Evolutionary conservation across 2,888 invertebrate species (phyloP).

Genomic region (Bellardia bayeri): DNA sequence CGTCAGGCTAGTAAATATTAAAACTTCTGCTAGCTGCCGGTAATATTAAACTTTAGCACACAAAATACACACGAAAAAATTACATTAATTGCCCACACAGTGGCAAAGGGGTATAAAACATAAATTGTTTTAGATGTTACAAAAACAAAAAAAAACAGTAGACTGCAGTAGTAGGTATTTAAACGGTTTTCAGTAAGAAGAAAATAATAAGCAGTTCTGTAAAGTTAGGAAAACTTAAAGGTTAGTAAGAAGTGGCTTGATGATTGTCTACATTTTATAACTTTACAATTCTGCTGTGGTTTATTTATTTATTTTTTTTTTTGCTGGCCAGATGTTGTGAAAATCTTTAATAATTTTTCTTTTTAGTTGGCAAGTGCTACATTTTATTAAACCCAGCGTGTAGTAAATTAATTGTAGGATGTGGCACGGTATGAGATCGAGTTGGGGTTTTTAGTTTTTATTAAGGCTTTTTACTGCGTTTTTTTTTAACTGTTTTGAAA

Average conservation of each 20-base stretch:
- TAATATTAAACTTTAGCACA: conserved; percentile 34
- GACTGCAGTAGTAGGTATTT: no score
- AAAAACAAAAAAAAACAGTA: background rate
- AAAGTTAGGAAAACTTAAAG: background rate
- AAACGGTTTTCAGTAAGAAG: background rate
- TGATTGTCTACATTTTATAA: background rate
- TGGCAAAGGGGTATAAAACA: conserved; percentile 58
- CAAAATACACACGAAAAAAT: conserved; percentile 43
- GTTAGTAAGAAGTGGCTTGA: background rate
- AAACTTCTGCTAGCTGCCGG: background rate
- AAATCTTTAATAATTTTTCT: conserved; percentile 37
- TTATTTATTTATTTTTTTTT: background rate
- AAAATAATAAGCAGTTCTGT: background rate
- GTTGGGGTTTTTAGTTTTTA: background rate
- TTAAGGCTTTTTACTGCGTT: background rate
- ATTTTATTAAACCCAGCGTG: conserved; percentile 69
- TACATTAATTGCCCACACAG: conserved; percentile 72
- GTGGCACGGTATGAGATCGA: conserved; percentile 59
- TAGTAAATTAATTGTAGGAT: conserved; percentile 72
- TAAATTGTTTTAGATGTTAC: conserved; percentile 39
- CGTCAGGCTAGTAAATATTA: conserved; percentile 49
- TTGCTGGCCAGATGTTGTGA: conserved; percentile 38
- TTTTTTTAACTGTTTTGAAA: conserved; percentile 41
- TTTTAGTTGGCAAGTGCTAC: conserved; percentile 61
- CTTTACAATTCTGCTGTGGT: background rate